Base-by-base conservation (phyloP, 2,888 invertebrate genomes). In the Drosophila tanythrix region DNA sequence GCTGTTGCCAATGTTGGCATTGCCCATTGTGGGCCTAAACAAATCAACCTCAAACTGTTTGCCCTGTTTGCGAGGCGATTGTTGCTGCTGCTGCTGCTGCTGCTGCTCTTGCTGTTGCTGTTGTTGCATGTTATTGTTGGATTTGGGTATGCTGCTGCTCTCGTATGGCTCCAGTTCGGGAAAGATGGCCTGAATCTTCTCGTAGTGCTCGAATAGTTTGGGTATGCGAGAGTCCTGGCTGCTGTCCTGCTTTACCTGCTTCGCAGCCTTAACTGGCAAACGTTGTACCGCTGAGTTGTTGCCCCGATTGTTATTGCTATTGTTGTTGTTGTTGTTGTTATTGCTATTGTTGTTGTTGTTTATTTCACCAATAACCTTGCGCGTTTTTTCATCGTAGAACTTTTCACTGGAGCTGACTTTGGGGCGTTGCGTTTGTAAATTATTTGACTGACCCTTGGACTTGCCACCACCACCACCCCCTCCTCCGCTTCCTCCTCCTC, bases 161-260 rank as follows among this genome's bases (percentile, higher is more conserved):
- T 92, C 91, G 74, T 94, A 93, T 5, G 95, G 95, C 80, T 94
- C 94, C 88, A 95, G 93, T 74, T 96, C 95, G 4, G 97, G 97
- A 92, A 96, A 97, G 81, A 97, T 96, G 86, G 96, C 95, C 92
- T 96, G 96, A 78, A 96, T 96, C 94, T 96, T 96, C 80, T 95
- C 95, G 92, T 96, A 96, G 86, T 95, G 95, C 92, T 96, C 95
- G 93, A 96, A 96, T 66, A 96, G 94, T 83, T 94, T 95, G 27
- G 96, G 96, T 92, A 96, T 95, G 91, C 95, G 95, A 60, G 93
- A 92, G 73, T 93, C 93, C 25, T 82, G 68, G 66, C 60, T 78
- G 57, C 80, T 91, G 62, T 93, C 92, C 76, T 46, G 46, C 8
- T 93, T 93, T 7, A 93, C 90, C 84, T 93, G 93, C 69, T 93